phyloP scores from a whole-genome alignment of 1,140 invertebrate genomes.

The Drosophila willistoni region DNA sequence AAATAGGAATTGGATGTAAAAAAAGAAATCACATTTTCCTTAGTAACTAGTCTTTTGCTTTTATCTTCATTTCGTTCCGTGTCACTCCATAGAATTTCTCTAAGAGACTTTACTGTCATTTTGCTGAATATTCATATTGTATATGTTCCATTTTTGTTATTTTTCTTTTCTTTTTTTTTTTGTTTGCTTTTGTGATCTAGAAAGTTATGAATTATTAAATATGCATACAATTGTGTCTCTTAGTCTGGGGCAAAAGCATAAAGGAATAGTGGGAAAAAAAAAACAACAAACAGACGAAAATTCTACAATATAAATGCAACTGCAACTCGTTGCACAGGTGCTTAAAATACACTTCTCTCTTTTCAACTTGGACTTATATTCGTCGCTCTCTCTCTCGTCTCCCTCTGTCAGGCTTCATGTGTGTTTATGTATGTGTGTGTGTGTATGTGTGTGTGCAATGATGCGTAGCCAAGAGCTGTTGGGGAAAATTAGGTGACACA shows the following conservation, averaged over 20 bases:
- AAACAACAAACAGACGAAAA: slow-evolving; percentile 16
- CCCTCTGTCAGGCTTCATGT: slow-evolving; percentile 9
- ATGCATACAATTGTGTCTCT: slow-evolving; percentile 70
- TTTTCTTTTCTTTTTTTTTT: slow-evolving; percentile 31
- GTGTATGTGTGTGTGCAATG: slow-evolving; percentile 52
- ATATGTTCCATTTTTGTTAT: background rate
- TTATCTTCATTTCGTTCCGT: background rate
- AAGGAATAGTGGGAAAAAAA: slow-evolving; percentile 37
- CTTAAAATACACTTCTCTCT: slow-evolving; percentile 32
- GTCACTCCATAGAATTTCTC: background rate
- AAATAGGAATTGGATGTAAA: background rate
- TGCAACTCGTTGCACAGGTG: slow-evolving; percentile 52
- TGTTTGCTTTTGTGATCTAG: slow-evolving; percentile 49
- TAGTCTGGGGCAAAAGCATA: slow-evolving; percentile 23
- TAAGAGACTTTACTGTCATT: slow-evolving; percentile 9
- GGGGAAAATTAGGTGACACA: slow-evolving; percentile 72
- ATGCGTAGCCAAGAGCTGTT: slow-evolving; percentile 64
- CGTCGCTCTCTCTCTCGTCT: slow-evolving; percentile 1
- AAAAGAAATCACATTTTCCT: background rate
- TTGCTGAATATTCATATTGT: slow-evolving; percentile 18
- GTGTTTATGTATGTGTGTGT: slow-evolving; percentile 30
- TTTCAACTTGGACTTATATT: background rate
- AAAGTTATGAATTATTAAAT: slow-evolving; percentile 80
- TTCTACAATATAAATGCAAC: slow-evolving; percentile 29
- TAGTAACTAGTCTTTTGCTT: background rate